phyloP scores from a whole-genome alignment of 2,113 vertebrate species.

The Pycnonotus jocosus region DNA sequence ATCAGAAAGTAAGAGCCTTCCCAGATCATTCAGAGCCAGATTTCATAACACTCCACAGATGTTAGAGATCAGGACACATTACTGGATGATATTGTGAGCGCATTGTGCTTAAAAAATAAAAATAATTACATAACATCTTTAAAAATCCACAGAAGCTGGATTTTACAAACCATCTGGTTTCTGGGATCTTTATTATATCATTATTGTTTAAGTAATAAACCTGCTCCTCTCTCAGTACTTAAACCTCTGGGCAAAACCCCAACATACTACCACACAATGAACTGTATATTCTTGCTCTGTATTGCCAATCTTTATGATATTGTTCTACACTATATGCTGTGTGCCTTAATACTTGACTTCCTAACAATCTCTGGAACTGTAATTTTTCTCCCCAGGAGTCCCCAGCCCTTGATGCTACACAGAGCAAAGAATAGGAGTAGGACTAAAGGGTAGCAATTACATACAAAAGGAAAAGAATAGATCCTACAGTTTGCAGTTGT shows the following conservation, averaged over 20 bases:
- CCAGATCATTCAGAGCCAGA: background rate
- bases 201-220: background rate
- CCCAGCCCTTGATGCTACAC: background rate
- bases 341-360: background rate
- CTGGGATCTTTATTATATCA: background rate
- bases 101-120: background rate
- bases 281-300: background rate
- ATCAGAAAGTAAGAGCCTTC: background rate
- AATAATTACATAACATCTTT: background rate
- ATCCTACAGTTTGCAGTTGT: background rate
- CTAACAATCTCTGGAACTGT: background rate
- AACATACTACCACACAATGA: background rate
- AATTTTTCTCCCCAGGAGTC: background rate
- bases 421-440: background rate
- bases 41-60: background rate
- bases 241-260: background rate
- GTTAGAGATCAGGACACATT: background rate
- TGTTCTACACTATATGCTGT: background rate
- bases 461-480: background rate
- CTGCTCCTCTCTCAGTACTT: background rate
- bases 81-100: rapidly evolving
- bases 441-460: background rate
- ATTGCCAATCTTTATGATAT: background rate
- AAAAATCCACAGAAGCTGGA: background rate
- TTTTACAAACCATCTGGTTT: background rate